A percentile compares a stretch with the other conserved stretches of the same genome.
These are phyloP conservation scores for Crotalus helleri DNA, from an alignment of 2,113 vertebrate genomes.

Conservation along the genomic window DNA sequence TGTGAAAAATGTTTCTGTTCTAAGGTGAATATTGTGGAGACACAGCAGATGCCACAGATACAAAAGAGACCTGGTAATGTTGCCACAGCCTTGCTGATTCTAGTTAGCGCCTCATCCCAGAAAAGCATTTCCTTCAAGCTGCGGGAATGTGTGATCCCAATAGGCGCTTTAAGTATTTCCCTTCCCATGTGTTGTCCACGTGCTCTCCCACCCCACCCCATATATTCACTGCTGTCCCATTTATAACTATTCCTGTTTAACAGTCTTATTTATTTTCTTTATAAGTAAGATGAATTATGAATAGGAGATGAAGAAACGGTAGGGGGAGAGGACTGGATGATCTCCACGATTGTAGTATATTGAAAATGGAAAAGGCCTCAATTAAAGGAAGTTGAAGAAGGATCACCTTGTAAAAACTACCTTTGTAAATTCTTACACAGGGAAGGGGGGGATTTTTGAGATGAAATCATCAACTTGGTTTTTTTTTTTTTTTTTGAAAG, in stretches of 20 bases:
- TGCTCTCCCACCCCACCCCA: too few species aligned
- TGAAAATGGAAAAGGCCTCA: not conserved
- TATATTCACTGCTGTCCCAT: not conserved
- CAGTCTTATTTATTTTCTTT: not conserved
- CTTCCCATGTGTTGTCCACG: not conserved
- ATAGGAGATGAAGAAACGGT: not conserved
- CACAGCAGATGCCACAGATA: not conserved
- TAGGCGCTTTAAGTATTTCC: not conserved
- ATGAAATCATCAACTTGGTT: constrained; percentile 49
- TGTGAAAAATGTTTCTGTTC: not conserved
- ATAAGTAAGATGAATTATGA: not conserved
- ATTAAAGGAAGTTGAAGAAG: constrained; percentile 25
- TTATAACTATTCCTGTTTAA: not conserved
- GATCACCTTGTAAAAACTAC: constrained; percentile 21
- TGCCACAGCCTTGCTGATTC: not conserved
- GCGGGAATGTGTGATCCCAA: not conserved
- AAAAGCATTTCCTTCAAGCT: not conserved
- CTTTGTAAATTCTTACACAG: constrained; percentile 34
- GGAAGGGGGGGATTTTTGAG: constrained; percentile 35
- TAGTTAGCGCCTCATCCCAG: not conserved
- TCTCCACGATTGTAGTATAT: not conserved
- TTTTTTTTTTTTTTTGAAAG: constrained; percentile 34
- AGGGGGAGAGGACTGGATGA: not conserved
- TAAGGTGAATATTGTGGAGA: not conserved
- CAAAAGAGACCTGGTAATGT: not conserved